A percentile compares a stretch with the other conserved stretches of the same genome.
Conservation (phyloP, 2,888 invertebrate species). For the Drosophila borborema region DNA sequence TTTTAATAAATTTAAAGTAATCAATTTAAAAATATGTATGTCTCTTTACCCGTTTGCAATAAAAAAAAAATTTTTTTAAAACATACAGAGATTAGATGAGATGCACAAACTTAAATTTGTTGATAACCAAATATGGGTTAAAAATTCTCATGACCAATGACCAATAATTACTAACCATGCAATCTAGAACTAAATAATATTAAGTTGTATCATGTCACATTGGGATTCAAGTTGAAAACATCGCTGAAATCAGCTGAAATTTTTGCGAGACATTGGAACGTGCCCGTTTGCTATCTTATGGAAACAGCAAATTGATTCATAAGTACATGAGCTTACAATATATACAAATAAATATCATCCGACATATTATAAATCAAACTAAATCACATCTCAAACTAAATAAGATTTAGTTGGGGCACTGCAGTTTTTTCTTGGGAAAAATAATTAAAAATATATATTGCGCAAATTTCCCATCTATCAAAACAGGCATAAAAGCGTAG, state of each 20-base stretch:
- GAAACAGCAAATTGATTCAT: slow-evolving; percentile 62
- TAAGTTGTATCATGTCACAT: slow-evolving; percentile 27
- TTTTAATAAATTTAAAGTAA: neutral
- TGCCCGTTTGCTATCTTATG: slow-evolving; percentile 54
- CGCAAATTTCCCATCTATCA: slow-evolving; percentile 9
- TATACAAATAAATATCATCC: neutral
- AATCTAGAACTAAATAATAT: slow-evolving; percentile 23
- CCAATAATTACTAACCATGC: slow-evolving; percentile 8
- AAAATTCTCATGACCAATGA: neutral
- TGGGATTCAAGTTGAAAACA: slow-evolving; percentile 24
- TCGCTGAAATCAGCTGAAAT: slow-evolving; percentile 57
- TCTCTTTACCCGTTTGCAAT: neutral
- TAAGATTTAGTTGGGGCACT: slow-evolving; percentile 10
- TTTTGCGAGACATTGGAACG: slow-evolving; percentile 64
- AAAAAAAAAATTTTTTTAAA: neutral
- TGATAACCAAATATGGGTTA: neutral
- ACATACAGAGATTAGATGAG: neutral
- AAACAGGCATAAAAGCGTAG: neutral
- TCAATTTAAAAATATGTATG: neutral
- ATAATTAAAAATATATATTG: slow-evolving; percentile 15
- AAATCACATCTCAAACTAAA: slow-evolving; percentile 1
- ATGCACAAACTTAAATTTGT: neutral
- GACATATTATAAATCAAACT: slow-evolving; percentile 3
- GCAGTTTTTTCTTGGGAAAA: slow-evolving; percentile 7
- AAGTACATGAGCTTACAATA: slow-evolving; percentile 33